Base-by-base conservation (phyloP, 2,113 vertebrate genomes). In the Tetraodon nigroviridis region DNA sequence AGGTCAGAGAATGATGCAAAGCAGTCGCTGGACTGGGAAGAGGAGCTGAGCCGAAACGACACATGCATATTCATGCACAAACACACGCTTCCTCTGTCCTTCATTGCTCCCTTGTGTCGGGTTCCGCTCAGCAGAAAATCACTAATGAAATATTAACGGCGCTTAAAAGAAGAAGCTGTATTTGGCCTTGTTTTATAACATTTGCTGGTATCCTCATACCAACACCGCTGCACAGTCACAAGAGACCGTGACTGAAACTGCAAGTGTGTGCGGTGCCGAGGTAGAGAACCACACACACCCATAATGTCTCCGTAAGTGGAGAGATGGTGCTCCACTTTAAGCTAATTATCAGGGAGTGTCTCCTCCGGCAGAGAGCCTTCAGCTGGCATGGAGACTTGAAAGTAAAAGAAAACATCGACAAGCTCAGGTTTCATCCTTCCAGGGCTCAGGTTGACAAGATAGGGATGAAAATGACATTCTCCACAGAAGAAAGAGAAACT, bases 291-390 rank as follows among this genome's bases (percentile, higher is more conserved):
- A 60, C 29, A 58, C 73, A 68, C 45, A 29, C 3, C 51, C 41
- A 40, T 59, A 55, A 64, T 29, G 63, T 47, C 44, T 45, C 24
- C 57, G 19, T 73, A 80, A 84, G 76, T 81, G 82, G 81, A 75
- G 64, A 62, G 66, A 51, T 42, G 63, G 16, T 64, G 74, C 66
- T 76, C 22, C 52, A 21, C 45, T 76, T 83, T 66, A 79, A 79
- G 67, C 71, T 76, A 41, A 70, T 83, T 72, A 81, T 41, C 50
- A 53, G 76, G 78, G 78, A 75, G 71, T 59, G 51, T 73, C 66
- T 77, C 40, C 65, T 53, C 7, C 27, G 20, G 49, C 11, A 21
- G 5, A 56, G 51, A 18, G 47, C 37, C 14, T 8, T 8, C 21
- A 48, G 18, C 19, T 17, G 1, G 32, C 17, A 16, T 19, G 17